Evolutionary conservation across 2,888 invertebrate species (phyloP).

Genomic region (Diarsia brunnea): DNA sequence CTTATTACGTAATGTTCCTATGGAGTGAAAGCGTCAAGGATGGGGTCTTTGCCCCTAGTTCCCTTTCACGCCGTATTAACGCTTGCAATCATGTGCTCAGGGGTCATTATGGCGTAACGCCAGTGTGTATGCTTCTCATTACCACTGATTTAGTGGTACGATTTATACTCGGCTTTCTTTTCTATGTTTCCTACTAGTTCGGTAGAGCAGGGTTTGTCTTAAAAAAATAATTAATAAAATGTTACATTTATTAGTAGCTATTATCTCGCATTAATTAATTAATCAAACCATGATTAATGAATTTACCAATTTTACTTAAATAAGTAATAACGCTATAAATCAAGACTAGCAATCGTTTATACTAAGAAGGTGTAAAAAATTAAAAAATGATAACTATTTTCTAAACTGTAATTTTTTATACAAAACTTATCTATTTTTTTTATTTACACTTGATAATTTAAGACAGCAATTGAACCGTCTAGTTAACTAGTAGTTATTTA

Average conservation of each 20-base stretch:
- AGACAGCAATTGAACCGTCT: neutral
- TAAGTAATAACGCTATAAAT: neutral
- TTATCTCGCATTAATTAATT: neutral
- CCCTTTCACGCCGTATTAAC: conserved; percentile 62
- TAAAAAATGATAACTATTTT: neutral
- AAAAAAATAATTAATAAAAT: neutral
- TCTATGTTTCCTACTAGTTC: conserved; percentile 45
- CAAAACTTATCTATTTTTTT: too few relatives aligned
- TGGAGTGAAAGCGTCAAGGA: conserved; percentile 75
- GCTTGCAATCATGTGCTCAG: conserved; percentile 59
- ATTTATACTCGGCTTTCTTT: conserved; percentile 69
- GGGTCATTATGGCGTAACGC: conserved; percentile 56
- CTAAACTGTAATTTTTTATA: neutral
- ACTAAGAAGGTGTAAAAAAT: too few relatives aligned
- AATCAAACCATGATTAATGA: neutral
- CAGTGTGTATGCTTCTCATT: conserved; percentile 63
- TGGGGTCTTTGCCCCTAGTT: conserved; percentile 73
- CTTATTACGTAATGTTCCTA: conserved; percentile 62
- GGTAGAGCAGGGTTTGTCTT: conserved; percentile 1
- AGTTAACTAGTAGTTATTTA: neutral
- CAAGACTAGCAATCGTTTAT: too few relatives aligned
- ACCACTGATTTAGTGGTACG: conserved; percentile 69
- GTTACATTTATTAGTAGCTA: neutral
- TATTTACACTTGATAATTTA: too few relatives aligned
- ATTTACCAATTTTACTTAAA: neutral